phyloP scores from a whole-genome alignment of 2,888 invertebrate genomes.

The Nemurella pictetii region DNA sequence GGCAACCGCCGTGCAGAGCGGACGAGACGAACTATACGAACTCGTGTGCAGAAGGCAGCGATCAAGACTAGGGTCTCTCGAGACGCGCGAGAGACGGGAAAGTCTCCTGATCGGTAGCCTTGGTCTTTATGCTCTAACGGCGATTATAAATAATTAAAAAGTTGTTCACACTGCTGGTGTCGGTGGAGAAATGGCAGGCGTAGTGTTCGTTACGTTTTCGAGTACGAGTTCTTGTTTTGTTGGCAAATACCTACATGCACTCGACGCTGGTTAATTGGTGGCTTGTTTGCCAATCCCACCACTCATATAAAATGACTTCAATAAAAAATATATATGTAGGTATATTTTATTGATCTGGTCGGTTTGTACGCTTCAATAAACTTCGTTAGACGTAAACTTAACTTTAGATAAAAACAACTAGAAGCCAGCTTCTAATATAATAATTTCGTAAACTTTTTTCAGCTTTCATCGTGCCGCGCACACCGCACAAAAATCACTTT shows the following conservation, averaged over 20 bases:
- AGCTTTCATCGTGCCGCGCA: neutral
- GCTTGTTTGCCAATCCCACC: neutral
- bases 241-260: neutral
- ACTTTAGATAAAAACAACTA: neutral
- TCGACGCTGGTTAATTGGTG: neutral
- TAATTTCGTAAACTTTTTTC: neutral
- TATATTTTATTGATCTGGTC: neutral
- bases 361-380: neutral
- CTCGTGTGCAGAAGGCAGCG: neutral
- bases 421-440: neutral
- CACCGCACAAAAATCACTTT: neutral
- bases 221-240: neutral
- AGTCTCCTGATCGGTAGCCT: neutral
- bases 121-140: neutral
- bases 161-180: slow-evolving; percentile 12
- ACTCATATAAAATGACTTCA: neutral
- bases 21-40: neutral
- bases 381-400: neutral
- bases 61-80: neutral
- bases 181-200: neutral
- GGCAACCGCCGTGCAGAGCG: neutral
- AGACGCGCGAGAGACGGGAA: neutral
- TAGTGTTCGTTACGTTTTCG: neutral
- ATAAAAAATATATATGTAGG: neutral
- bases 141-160: slow-evolving; percentile 12